Percentiles rank a stretch among this genome's conserved stretches.
Conservation (phyloP, 1,140 invertebrate species). For the Brachionus paranguensis region DNA sequence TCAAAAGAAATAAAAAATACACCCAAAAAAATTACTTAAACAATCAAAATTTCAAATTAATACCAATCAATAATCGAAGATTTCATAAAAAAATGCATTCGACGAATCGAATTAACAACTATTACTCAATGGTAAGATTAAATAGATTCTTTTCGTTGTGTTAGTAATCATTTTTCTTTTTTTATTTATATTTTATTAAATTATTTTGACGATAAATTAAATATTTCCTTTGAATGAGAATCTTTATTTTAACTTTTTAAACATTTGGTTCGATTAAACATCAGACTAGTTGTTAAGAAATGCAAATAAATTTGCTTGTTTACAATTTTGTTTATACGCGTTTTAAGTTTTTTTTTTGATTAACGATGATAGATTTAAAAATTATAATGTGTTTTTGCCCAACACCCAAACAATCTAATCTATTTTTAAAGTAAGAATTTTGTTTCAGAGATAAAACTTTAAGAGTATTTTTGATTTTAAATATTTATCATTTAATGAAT, state of each 20-base stretch:
- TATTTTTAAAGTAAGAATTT: background rate
- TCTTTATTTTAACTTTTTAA: background rate
- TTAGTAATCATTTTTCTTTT: background rate
- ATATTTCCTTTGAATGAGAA: background rate
- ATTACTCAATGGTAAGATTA: background rate
- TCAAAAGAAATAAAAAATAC: background rate
- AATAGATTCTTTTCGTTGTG: background rate
- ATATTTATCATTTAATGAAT: too few species aligned
- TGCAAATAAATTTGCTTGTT: background rate
- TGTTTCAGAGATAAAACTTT: too few species aligned
- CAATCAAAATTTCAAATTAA: background rate
- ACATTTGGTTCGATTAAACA: background rate
- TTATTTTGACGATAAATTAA: background rate
- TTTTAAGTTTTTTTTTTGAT: background rate
- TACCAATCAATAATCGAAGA: background rate
- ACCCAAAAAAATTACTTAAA: background rate
- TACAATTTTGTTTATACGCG: background rate
- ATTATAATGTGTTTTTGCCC: background rate
- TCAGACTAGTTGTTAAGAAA: background rate
- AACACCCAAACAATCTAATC: background rate
- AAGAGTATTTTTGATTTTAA: too few species aligned
- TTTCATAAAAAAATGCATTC: background rate
- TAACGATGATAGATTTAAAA: background rate
- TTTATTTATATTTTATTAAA: background rate
- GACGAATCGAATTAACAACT: background rate